Conservation (phyloP, 2,888 invertebrate genomes). For the Drosophila prostipennis region DNA sequence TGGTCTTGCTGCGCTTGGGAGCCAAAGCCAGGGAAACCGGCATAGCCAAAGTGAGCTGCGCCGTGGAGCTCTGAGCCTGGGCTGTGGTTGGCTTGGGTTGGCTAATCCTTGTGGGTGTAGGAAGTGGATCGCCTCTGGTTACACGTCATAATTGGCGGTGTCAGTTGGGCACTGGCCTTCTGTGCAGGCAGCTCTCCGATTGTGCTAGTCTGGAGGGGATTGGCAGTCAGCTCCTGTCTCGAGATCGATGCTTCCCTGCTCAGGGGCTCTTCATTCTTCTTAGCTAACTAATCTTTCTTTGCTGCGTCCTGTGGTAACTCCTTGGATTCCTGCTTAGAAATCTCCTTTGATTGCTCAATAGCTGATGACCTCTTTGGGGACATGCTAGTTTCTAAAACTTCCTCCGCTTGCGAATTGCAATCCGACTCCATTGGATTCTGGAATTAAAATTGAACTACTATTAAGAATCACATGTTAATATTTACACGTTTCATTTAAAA, state of each 20-base stretch:
- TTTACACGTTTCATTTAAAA: too few relatives aligned
- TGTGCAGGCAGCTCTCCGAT: constrained; percentile 20
- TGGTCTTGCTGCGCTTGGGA: constrained; percentile 81
- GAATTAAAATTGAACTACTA: not conserved
- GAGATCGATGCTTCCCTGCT: not conserved
- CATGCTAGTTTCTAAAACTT: not conserved
- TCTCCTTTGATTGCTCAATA: not conserved
- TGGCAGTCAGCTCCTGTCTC: not conserved
- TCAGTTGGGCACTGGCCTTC: constrained; percentile 23
- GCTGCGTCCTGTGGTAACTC: not conserved
- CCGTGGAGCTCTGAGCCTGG: constrained; percentile 66
- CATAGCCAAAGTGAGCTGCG: constrained; percentile 61
- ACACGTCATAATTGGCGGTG: constrained; percentile 60
- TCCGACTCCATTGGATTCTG: constrained; percentile 27
- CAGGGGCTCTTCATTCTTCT: not conserved
- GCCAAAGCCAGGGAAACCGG: constrained; percentile 68
- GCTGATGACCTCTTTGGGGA: not conserved
- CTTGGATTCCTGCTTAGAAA: not conserved
- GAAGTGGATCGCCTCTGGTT: constrained; percentile 79
- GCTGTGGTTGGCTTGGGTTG: constrained; percentile 67
- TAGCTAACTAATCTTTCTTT: not conserved
- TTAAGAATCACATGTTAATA: too few relatives aligned
- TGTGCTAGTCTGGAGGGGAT: constrained; percentile 25
- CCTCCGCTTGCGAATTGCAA: not conserved
- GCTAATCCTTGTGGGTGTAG: constrained; percentile 79